These are phyloP conservation scores for Urophycis tenuis DNA, from an alignment of 2,797 vertebrate genomes.

Conservation along the genomic window DNA sequence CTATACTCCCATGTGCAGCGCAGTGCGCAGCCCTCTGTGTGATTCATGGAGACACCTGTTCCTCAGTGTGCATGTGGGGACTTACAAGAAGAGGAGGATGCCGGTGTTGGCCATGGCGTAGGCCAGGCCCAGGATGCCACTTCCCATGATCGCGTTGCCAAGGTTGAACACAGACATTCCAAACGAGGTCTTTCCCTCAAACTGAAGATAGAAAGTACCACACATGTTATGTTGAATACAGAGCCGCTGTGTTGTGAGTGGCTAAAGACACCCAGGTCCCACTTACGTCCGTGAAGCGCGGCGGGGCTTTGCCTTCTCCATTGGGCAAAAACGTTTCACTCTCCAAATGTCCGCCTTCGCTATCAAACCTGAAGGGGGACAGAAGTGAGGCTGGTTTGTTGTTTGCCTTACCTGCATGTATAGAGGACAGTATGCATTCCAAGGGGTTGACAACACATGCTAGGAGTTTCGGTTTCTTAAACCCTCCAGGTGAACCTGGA, in stretches of 20 bases:
- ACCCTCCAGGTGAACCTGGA: background rate
- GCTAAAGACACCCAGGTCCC: background rate
- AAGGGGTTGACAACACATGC: background rate
- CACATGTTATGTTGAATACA: slow-evolving; percentile 6
- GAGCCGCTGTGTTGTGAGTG: background rate
- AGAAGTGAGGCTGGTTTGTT: slow-evolving; percentile 10
- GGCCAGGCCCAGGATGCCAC: slow-evolving; percentile 93
- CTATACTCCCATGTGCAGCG: background rate
- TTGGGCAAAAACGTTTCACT: slow-evolving; percentile 83
- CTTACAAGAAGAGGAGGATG: slow-evolving; percentile 92
- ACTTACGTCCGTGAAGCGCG: slow-evolving; percentile 88
- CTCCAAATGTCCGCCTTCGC: slow-evolving; percentile 70
- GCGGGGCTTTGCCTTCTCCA: slow-evolving; percentile 74
- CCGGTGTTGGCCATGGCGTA: slow-evolving; percentile 99
- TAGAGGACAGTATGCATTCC: background rate
- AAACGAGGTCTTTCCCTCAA: slow-evolving; percentile 96
- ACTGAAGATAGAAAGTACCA: slow-evolving; percentile 64
- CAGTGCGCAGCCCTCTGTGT: background rate
- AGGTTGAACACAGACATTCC: slow-evolving; percentile 99
- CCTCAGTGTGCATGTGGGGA: slow-evolving; percentile 37
- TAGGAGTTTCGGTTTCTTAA: background rate
- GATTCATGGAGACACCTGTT: no score
- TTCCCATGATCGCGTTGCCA: slow-evolving; percentile 99
- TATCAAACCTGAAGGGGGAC: slow-evolving; percentile 72
- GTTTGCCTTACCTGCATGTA: background rate